Conservation (phyloP, 2,113 vertebrate genomes). For the Agelaius phoeniceus region DNA sequence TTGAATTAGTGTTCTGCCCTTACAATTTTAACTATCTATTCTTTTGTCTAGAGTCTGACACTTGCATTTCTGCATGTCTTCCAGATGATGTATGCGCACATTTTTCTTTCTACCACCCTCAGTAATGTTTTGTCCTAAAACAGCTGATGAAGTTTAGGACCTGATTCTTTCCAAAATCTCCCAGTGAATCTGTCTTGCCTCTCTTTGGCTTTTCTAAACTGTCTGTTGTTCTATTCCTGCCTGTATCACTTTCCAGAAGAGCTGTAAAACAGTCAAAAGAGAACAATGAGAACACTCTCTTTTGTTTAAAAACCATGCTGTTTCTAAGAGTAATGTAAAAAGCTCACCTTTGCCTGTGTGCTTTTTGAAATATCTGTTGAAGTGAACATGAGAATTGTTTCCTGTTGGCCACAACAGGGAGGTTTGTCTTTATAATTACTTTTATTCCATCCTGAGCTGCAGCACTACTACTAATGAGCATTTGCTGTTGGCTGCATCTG, state of each 20-base stretch:
- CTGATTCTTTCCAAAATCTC: neutral
- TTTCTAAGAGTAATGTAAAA: neutral
- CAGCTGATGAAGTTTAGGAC: neutral
- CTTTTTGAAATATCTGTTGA: neutral
- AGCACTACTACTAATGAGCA: neutral
- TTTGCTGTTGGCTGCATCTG: neutral
- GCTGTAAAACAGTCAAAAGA: neutral
- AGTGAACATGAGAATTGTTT: neutral
- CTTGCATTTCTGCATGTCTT: slow-evolving; percentile 25
- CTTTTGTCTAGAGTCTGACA: slow-evolving; percentile 39
- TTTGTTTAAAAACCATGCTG: neutral
- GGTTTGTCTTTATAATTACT: neutral
- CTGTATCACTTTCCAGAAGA: neutral
- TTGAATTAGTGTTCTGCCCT: neutral
- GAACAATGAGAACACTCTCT: neutral
- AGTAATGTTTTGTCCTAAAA: neutral
- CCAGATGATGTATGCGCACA: slow-evolving; percentile 20
- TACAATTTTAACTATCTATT: neutral
- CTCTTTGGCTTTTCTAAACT: neutral
- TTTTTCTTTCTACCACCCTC: neutral
- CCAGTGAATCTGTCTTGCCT: neutral
- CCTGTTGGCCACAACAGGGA: neutral
- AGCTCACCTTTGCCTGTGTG: neutral
- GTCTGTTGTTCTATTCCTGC: neutral
- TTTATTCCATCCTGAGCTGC: neutral